Percentiles rank a stretch among this genome's conserved stretches.
phyloP scores from a whole-genome alignment of 2,113 vertebrate genomes.

The Burhinus oedicnemus region DNA sequence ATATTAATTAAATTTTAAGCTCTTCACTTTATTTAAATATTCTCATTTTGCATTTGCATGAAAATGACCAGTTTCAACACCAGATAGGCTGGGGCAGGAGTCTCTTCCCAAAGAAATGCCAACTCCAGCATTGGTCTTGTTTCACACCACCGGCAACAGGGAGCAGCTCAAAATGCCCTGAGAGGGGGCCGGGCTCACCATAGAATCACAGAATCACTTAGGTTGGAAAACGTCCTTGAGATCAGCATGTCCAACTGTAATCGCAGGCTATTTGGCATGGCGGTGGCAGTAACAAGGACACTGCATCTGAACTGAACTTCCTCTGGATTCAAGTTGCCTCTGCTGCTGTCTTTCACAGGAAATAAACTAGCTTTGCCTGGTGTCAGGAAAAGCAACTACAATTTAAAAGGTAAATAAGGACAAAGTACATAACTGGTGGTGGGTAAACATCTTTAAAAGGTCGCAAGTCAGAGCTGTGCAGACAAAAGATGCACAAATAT shows the following conservation, averaged over 20 bases:
- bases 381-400: not conserved
- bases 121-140: not conserved
- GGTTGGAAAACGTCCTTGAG: not conserved
- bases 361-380: not conserved
- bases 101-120: not conserved
- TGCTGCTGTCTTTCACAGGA: not conserved
- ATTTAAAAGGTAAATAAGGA: not conserved
- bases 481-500: not conserved
- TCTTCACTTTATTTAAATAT: not conserved
- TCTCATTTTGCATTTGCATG: not conserved
- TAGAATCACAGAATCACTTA: not conserved
- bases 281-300: not conserved
- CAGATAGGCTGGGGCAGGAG: not conserved
- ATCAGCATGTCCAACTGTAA: not conserved
- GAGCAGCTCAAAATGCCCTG: not conserved
- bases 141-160: not conserved
- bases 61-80: not conserved
- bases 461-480: not conserved
- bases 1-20: not conserved
- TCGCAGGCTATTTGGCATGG: accelerated
- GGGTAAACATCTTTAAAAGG: not conserved
- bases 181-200: not conserved
- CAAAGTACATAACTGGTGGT: not conserved
- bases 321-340: not conserved
- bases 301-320: not conserved